Conservation (phyloP, 2,888 invertebrate species). For the Tetragnatha montana region DNA sequence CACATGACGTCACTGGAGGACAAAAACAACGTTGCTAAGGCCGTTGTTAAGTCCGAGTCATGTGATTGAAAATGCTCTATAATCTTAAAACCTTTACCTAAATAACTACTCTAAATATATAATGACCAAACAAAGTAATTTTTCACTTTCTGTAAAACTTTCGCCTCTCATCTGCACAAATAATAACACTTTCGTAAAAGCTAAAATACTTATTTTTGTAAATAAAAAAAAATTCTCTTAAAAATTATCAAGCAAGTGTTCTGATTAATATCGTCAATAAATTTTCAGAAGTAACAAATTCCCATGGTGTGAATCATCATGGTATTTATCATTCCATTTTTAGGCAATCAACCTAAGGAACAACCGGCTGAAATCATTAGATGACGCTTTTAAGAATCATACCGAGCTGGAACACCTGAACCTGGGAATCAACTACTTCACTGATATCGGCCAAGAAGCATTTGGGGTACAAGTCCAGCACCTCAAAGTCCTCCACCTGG, state of each 20-base stretch:
- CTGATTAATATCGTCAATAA: background rate
- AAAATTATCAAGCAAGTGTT: background rate
- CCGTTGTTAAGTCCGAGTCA: too few relatives aligned
- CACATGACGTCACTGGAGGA: too few relatives aligned
- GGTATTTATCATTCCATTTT: background rate
- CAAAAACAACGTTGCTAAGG: too few relatives aligned
- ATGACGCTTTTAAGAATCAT: slow-evolving; percentile 4
- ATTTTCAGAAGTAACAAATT: background rate
- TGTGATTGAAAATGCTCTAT: too few relatives aligned
- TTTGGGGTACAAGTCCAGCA: slow-evolving; percentile 12
- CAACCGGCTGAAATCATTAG: slow-evolving; percentile 15
- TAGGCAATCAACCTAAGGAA: slow-evolving; percentile 27
- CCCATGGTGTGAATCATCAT: background rate
- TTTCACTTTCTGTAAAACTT: too few relatives aligned
- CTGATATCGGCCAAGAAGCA: background rate
- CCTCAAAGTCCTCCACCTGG: slow-evolving; percentile 1
- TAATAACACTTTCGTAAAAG: background rate
- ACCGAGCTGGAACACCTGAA: slow-evolving; percentile 15
- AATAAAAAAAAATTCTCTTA: background rate
- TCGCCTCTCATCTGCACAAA: too few relatives aligned
- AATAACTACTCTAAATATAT: too few relatives aligned
- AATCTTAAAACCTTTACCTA: too few relatives aligned
- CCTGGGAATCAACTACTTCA: slow-evolving; percentile 13
- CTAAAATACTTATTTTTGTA: background rate
- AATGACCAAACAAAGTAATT: background rate